These are phyloP conservation scores for Linnaemya tessellans DNA, from an alignment of 2,888 invertebrate genomes.

Conservation along the genomic window DNA sequence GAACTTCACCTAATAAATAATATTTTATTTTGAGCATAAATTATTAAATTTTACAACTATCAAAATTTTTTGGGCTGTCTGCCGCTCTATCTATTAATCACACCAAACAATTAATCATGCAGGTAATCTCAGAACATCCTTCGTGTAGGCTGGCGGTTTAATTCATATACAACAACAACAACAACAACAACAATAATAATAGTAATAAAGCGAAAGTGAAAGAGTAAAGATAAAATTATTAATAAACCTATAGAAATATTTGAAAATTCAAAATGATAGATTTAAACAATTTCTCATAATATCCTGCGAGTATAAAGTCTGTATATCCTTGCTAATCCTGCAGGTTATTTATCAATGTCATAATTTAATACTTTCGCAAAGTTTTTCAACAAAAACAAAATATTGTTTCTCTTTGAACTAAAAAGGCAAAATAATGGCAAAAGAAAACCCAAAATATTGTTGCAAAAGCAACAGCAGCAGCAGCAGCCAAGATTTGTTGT, in stretches of 20 bases:
- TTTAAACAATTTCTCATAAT: neutral
- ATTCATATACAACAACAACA: neutral
- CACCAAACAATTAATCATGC: neutral
- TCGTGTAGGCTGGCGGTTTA: neutral
- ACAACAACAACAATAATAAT: neutral
- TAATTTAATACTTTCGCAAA: constrained; percentile 11
- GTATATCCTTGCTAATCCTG: neutral
- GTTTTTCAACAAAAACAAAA: too few species aligned
- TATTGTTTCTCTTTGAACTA: neutral
- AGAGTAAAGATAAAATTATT: neutral
- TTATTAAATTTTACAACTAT: neutral
- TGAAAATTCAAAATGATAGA: neutral
- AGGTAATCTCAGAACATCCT: neutral
- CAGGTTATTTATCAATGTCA: constrained; percentile 52
- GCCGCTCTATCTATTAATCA: neutral
- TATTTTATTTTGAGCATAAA: neutral
- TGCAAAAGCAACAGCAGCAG: neutral
- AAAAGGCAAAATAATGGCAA: neutral
- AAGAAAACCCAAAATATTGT: neutral
- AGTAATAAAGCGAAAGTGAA: neutral
- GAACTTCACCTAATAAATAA: neutral
- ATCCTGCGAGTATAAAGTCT: neutral
- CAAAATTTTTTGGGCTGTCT: neutral
- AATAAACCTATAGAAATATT: neutral
- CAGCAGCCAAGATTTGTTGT: neutral